Evolutionary conservation across 2,797 vertebrate species (phyloP).

Genomic region (Smutsia gigantea): DNA sequence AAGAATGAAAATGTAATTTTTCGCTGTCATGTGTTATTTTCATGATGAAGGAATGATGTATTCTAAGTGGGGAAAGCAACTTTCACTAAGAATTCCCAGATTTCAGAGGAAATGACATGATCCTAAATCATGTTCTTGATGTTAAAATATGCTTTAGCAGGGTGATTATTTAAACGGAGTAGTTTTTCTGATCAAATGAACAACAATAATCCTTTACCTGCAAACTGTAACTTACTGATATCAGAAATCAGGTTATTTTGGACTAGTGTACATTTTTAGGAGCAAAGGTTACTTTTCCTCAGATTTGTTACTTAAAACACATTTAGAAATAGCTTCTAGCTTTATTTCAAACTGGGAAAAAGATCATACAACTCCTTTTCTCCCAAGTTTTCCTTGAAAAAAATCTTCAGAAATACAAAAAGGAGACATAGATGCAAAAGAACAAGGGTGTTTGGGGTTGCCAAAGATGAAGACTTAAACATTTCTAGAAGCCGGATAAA

Average conservation of each 20-base stretch:
- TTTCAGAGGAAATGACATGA: conserved; percentile 1
- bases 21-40: conserved; percentile 4
- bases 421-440: background rate
- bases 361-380: background rate
- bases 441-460: background rate
- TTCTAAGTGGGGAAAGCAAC: background rate
- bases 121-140: conserved; percentile 40
- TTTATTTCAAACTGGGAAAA: conserved; percentile 30
- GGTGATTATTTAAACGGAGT: background rate
- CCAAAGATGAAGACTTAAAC: background rate
- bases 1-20: background rate
- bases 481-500: background rate
- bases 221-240: background rate
- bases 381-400: background rate
- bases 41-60: conserved; percentile 4
- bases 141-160: conserved; percentile 22
- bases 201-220: background rate
- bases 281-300: background rate
- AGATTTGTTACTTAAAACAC: conserved; percentile 4
- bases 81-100: background rate
- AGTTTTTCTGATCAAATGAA: background rate
- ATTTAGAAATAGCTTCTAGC: background rate
- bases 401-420: background rate
- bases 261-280: background rate
- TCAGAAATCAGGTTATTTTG: background rate